Conservation (phyloP, 1,140 invertebrate genomes). For the Psilanteris sp. region DNA sequence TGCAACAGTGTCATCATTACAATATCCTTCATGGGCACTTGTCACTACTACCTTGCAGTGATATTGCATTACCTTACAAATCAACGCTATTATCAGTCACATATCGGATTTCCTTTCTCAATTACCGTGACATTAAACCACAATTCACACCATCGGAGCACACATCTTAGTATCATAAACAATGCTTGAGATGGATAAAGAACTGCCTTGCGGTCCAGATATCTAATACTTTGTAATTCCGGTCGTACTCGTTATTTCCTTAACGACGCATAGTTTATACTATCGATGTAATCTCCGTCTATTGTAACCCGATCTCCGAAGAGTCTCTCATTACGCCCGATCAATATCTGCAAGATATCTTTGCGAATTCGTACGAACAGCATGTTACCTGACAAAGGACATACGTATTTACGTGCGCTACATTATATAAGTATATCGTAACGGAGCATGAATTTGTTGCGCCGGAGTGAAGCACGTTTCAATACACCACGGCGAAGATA, state of each 20-base stretch:
- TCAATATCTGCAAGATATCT: conserved; percentile 38
- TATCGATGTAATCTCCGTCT: conserved; percentile 18
- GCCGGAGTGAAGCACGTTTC: conserved; percentile 18
- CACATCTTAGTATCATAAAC: conserved; percentile 37
- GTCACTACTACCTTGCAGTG: conserved; percentile 39
- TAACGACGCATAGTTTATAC: conserved; percentile 35
- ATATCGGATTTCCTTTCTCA: conserved; percentile 46
- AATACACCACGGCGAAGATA: conserved; percentile 32
- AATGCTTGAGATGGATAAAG: conserved; percentile 14
- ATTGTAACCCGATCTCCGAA: conserved; percentile 33
- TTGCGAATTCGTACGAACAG: conserved; percentile 37
- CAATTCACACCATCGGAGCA: conserved; percentile 30
- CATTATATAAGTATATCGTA: conserved; percentile 42
- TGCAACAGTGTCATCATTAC: conserved; percentile 39
- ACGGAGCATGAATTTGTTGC: conserved; percentile 29
- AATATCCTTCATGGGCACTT: conserved; percentile 44
- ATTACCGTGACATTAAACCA: conserved; percentile 21
- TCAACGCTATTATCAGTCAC: conserved; percentile 38
- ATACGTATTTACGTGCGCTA: conserved; percentile 24
- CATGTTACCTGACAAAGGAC: conserved; percentile 37
- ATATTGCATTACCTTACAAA: conserved; percentile 55
- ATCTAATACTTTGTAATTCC: conserved; percentile 37
- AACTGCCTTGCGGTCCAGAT: conserved; percentile 21
- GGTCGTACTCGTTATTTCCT: conserved; percentile 40
- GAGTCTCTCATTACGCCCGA: conserved; percentile 43